phyloP scores from a whole-genome alignment of 2,797 vertebrate genomes.

The Silurus aristotelis region DNA sequence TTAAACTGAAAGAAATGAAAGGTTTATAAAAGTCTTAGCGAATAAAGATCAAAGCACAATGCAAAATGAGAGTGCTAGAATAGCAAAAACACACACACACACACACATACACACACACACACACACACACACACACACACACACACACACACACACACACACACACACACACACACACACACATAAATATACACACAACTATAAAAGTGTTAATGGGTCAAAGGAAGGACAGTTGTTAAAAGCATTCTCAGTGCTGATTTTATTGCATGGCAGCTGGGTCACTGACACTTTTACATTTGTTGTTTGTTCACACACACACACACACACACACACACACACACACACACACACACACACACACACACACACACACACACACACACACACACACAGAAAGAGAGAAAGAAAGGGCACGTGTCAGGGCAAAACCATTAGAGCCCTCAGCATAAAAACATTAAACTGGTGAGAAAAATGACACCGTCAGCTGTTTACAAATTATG shows the following conservation, averaged over 20 bases:
- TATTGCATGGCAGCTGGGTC: not conserved
- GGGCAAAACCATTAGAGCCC: not conserved
- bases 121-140: not conserved
- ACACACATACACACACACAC: not conserved
- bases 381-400: not conserved
- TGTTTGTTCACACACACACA: conserved; percentile 30
- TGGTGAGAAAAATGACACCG: not conserved
- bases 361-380: not conserved
- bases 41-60: not conserved
- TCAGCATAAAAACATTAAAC: conserved; percentile 2
- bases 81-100: too few relatives aligned
- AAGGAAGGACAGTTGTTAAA: conserved; percentile 11
- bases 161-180: not conserved
- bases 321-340: too few relatives aligned
- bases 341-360: not conserved
- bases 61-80: not conserved
- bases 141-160: not conserved
- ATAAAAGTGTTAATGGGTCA: not conserved
- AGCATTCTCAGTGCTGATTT: conserved; percentile 5
- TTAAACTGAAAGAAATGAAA: not conserved
- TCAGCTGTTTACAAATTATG: not conserved
- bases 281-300: conserved; percentile 31
- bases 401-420: not conserved
- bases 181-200: not conserved
- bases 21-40: not conserved